These are phyloP conservation scores for Corvus cornix DNA, from an alignment of 2,113 vertebrate genomes.

Conservation along the genomic window DNA sequence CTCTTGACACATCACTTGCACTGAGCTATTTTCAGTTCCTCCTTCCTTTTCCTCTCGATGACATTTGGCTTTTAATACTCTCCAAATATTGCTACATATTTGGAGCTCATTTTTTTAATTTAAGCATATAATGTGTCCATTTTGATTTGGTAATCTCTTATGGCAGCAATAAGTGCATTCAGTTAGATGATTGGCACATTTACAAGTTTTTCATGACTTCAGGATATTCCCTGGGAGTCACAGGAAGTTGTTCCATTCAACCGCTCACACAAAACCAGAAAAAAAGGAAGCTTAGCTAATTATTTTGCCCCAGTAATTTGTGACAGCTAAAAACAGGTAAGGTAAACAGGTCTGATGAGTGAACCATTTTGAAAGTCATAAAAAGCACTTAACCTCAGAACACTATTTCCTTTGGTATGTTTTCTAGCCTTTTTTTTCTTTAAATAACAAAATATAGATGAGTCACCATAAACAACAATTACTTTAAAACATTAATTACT, in stretches of 20 bases:
- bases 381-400: background rate
- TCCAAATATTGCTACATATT: background rate
- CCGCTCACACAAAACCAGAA: background rate
- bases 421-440: background rate
- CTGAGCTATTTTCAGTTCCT: background rate
- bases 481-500: background rate
- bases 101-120: background rate
- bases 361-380: background rate
- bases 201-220: background rate
- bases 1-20: background rate
- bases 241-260: background rate
- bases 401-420: background rate
- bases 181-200: background rate
- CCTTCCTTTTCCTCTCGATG: background rate
- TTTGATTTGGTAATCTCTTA: background rate
- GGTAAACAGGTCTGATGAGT: background rate
- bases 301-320: background rate
- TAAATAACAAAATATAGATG: background rate
- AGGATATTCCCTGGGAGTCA: background rate
- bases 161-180: background rate
- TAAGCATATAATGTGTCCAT: background rate
- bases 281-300: background rate
- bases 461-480: background rate
- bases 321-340: background rate
- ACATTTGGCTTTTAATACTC: background rate